Evolutionary conservation across 2,113 vertebrate genomes (phyloP).

Genomic region (Capricornis sumatraensis): DNA sequence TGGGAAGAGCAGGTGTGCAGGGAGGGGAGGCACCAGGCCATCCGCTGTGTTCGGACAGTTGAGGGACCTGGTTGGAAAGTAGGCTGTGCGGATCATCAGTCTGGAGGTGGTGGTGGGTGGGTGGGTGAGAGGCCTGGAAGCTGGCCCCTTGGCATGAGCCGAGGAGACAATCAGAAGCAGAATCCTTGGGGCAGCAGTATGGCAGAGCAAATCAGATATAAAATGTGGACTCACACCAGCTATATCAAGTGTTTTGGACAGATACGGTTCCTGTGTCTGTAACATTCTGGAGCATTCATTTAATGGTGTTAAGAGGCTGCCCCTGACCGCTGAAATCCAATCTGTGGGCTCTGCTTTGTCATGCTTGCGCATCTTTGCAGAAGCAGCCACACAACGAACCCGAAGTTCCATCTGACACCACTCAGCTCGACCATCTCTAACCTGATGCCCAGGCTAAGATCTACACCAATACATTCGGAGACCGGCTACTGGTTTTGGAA

Average conservation of each 20-base stretch:
- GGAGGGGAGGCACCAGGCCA: fast-evolving
- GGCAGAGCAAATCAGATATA: fast-evolving
- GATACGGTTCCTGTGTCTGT: fast-evolving
- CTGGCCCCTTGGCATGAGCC: fast-evolving
- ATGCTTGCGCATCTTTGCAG: fast-evolving
- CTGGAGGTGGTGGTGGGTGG: fast-evolving
- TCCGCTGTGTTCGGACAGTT: fast-evolving
- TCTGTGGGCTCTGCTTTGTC: not conserved
- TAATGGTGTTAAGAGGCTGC: fast-evolving
- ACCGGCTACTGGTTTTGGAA: not conserved
- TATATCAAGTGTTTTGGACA: fast-evolving
- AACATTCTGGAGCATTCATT: fast-evolving
- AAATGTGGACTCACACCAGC: fast-evolving
- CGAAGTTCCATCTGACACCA: fast-evolving
- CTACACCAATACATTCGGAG: fast-evolving
- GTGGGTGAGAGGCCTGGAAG: not conserved
- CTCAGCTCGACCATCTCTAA: fast-evolving
- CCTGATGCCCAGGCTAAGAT: fast-evolving
- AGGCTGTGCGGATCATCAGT: fast-evolving
- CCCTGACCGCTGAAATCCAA: fast-evolving
- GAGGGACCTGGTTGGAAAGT: not conserved
- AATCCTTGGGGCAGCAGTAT: fast-evolving
- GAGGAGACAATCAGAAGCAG: fast-evolving
- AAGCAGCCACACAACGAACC: not conserved
- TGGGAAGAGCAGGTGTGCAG: too few relatives aligned